Base-by-base conservation (phyloP, 2,888 invertebrate genomes). In the Horisme vitalbata region DNA sequence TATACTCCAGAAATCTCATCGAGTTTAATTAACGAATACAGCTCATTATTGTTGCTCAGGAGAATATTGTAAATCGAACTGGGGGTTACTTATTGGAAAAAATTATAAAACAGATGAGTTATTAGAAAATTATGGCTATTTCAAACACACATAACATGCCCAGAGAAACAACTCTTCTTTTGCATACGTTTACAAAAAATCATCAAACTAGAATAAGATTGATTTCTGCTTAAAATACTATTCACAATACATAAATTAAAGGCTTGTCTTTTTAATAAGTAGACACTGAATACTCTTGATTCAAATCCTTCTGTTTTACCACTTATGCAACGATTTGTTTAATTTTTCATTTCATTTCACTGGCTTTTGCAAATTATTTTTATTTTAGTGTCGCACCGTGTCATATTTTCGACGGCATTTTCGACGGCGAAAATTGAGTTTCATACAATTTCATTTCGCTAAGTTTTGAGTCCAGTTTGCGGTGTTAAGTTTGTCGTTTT, bases 181-280 rank as follows among this genome's bases (percentile, higher is more conserved):
- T 21, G 12, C n/a, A 27, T 18, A 27, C 32, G 26, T 11, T 7
- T 11, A 13, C 4, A 21, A 15, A 44, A 23, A 4, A 18, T 15
- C 5, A 15, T 15, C 34, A 20, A 45, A 27, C 35, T 44, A 28
- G 34, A 27, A 44, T 27, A 38, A 41, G 27, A 38, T 27, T 44
- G 45, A 28, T 23, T 36, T 33, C 50, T 24, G 46, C 38, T 35
- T 43, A 58, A 53, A 61, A 61, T 41, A 51, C 56, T 57, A 70
- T 66, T 68, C 68, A 72, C 61, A 72, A 74, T 69, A 67, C 71
- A 68, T 65, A 71, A 71, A 2, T 18, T 18, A 18, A 18, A 5
- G 3, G 13, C 59, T 62, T 65, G 69, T 73, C 68, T 80, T 77
- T 79, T 70, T 63, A 70, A 63, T 68, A 61, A 65, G 54, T 55